Conservation (phyloP, 2,888 invertebrate species). For the Ornithoptera priamus region DNA sequence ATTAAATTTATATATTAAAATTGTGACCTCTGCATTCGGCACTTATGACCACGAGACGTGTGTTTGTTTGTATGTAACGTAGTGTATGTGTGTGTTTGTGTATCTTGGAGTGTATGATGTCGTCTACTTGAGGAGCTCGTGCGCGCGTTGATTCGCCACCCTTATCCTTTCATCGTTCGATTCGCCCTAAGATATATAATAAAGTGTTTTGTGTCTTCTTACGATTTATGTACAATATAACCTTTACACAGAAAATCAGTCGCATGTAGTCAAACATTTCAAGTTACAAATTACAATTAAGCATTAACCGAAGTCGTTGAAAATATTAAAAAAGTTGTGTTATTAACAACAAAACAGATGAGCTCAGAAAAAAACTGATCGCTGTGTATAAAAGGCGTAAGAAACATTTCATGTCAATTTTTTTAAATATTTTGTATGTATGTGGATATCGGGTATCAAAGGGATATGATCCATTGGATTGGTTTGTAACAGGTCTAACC, state of each 20-base stretch:
- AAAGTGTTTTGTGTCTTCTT: conserved; percentile 55
- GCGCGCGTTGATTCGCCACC: conserved; percentile 96
- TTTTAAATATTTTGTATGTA: conserved; percentile 5
- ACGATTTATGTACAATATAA: conserved; percentile 49
- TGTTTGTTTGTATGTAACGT: conserved; percentile 28
- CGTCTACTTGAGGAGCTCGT: conserved; percentile 94
- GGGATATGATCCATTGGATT: conserved; percentile 2
- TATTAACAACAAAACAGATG: too few species aligned
- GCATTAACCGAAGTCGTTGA: too few species aligned
- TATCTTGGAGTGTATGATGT: conserved; percentile 49
- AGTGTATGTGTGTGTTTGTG: conserved; percentile 32
- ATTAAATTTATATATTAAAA: too few species aligned
- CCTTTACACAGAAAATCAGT: conserved; percentile 27
- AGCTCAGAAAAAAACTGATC: conserved; percentile 2
- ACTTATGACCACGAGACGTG: conserved; percentile 53
- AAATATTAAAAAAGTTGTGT: too few species aligned
- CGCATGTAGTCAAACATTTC: background rate
- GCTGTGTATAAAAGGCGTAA: background rate
- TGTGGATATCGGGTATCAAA: conserved; percentile 4
- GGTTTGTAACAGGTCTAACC: conserved; percentile 5
- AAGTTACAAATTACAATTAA: background rate
- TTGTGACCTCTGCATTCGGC: conserved; percentile 28
- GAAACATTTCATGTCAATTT: background rate
- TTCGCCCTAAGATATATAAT: conserved; percentile 81
- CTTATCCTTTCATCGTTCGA: conserved; percentile 97